Evolutionary conservation across 2,797 vertebrate genomes (phyloP), one percentile per base, ranked within the genome.

Genomic region (Mus caroli): DNA sequence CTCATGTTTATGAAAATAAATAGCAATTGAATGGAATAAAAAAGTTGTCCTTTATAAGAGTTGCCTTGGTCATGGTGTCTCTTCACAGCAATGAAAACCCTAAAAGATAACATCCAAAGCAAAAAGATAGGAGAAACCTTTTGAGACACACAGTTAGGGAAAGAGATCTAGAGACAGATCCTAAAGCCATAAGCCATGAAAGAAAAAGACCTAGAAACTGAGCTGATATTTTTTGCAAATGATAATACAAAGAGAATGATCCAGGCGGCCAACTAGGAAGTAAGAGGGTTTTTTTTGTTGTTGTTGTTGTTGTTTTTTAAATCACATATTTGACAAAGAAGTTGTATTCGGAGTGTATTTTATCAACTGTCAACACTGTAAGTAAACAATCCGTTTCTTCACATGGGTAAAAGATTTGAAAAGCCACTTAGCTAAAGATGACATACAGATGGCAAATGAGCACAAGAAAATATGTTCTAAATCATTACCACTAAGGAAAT

Each of bases 1-100:
- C 99, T 99, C 99, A 99, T 99, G 99, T 99, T 99, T 99, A 99
- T 99, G 99, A 99, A 99, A 99, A 99, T 99, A 99, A 99, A 99
- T 99, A 99, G 99, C 99, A 99, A 98, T 98, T 98, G 98, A 98
- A 98, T 98, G 96, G 98, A 43, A 43, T n/a, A 43, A 43, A 3
- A 43, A 46, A 46, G 40, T 46, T 46, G 40, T 50, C 13, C 43
- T 46, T 46, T 28, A 50, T 76, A 28, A 76, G 43, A 76, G 43
- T 76, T 46, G 40, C 43, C 20, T 46, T 46, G 26, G 37, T 76
- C 75, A 31, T 46, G 75, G 24, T 46, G 75, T 76, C 75, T 76
- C 13, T 46, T 76, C 43, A 46, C 75, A 46, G 13, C 13, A 46
- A 46, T 76, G 14, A 26, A 76, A 76, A 76, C 24, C 40, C 40